Evolutionary conservation across 1,140 invertebrate species (phyloP).

Genomic region (Drosophila sechellia): DNA sequence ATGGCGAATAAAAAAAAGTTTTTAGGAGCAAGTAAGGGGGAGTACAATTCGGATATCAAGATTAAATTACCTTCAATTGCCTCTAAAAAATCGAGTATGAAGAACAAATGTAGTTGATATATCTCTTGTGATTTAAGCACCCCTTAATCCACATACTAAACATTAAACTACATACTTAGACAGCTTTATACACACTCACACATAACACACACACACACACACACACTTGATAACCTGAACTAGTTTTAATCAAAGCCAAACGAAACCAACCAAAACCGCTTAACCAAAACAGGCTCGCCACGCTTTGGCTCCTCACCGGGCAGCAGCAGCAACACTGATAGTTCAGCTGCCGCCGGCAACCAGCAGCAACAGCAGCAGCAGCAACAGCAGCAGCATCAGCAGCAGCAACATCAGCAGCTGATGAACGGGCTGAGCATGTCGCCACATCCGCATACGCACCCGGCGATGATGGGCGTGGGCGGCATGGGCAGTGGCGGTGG

Average conservation of each 20-base stretch:
- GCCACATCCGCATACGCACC: constrained; percentile 63
- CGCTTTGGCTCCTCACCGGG: constrained; percentile 75
- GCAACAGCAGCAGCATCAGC: constrained; percentile 52
- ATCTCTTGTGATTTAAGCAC: constrained; percentile 15
- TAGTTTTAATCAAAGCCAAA: constrained; percentile 73
- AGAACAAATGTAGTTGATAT: not conserved
- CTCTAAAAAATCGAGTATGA: too few relatives aligned
- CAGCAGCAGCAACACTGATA: constrained; percentile 53
- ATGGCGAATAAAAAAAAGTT: not conserved
- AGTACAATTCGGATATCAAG: not conserved
- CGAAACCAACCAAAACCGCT: constrained; percentile 62
- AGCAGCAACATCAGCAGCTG: constrained; percentile 64
- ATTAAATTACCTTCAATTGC: not conserved
- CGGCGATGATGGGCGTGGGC: constrained; percentile 73
- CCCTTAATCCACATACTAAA: constrained; percentile 50
- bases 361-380: constrained; percentile 55
- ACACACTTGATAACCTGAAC: constrained; percentile 44
- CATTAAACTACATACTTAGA: constrained; percentile 54
- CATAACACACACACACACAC: constrained; percentile 24
- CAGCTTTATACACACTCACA: constrained; percentile 51
- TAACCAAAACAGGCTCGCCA: constrained; percentile 84
- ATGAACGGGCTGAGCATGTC: constrained; percentile 73
- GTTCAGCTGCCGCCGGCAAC: constrained; percentile 47
- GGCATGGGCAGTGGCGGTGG: constrained; percentile 71
- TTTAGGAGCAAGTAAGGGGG: not conserved